phyloP scores from a whole-genome alignment of 1,140 invertebrate species.

The Cyphomyrmex costatus region DNA sequence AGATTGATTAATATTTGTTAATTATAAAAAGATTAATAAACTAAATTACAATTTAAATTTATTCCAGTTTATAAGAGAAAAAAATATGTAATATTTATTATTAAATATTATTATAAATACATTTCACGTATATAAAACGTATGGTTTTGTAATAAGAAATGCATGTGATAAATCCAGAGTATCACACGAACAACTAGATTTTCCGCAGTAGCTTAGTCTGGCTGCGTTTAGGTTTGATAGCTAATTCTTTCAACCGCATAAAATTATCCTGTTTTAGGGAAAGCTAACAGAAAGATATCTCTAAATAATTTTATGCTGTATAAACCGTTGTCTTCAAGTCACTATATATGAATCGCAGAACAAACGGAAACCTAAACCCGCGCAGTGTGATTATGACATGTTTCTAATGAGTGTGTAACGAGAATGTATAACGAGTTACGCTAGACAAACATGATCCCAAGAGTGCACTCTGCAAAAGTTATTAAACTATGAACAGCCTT shows the following conservation, averaged over 20 bases:
- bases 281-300: slow-evolving; percentile 66
- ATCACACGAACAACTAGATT: slow-evolving; percentile 73
- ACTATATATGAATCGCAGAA: not conserved
- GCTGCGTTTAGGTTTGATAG: slow-evolving; percentile 63
- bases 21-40: not conserved
- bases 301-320: slow-evolving; percentile 82
- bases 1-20: not conserved
- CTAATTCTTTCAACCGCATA: slow-evolving; percentile 66
- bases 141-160: slow-evolving; percentile 75
- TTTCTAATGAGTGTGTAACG: slow-evolving; percentile 27
- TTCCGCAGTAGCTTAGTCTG: slow-evolving; percentile 81
- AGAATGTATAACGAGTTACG: slow-evolving; percentile 8
- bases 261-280: slow-evolving; percentile 78
- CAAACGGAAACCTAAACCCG: not conserved
- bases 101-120: not conserved
- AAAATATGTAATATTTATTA: not conserved
- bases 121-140: slow-evolving; percentile 58
- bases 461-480: not conserved
- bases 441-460: not conserved
- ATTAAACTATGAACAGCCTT: slow-evolving; percentile 24
- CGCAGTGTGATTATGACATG: slow-evolving; percentile 7
- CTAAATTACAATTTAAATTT: not conserved
- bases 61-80: not conserved
- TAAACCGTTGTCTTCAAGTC: slow-evolving; percentile 65
- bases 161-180: slow-evolving; percentile 81